Evolutionary conservation across 2,113 vertebrate genomes (phyloP).

Genomic region (Colius striatus): DNA sequence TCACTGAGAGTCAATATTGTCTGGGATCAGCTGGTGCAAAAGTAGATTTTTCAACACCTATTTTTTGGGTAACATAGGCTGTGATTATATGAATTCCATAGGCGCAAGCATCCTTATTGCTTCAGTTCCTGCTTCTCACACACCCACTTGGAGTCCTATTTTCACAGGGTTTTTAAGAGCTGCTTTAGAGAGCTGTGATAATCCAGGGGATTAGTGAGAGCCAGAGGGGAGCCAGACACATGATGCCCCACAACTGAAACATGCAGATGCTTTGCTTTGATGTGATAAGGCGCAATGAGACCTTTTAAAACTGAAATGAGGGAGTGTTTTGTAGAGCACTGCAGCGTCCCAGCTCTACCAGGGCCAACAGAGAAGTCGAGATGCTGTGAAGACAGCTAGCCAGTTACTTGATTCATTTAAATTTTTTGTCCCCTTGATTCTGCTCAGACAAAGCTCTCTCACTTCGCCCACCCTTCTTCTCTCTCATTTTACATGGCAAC

Average conservation of each 20-base stretch:
- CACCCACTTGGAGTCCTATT: slow-evolving; percentile 64
- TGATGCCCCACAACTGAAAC: slow-evolving; percentile 66
- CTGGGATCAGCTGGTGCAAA: slow-evolving; percentile 19
- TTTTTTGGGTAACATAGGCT: background rate
- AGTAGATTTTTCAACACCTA: slow-evolving; percentile 33
- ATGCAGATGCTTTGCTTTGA: slow-evolving; percentile 69
- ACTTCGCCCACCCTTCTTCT: background rate
- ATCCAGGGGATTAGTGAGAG: slow-evolving; percentile 63
- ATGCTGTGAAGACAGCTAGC: background rate
- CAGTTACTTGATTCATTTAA: background rate
- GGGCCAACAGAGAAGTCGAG: background rate
- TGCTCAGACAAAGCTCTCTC: background rate
- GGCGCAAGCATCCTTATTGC: background rate
- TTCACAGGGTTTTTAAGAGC: slow-evolving; percentile 68
- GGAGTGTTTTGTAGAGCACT: background rate
- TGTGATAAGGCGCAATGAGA: slow-evolving; percentile 54
- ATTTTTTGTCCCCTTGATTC: background rate
- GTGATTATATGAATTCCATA: slow-evolving; percentile 26
- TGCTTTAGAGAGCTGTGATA: slow-evolving; percentile 61
- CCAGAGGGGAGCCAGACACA: slow-evolving; percentile 71
- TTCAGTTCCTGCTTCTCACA: slow-evolving; percentile 45
- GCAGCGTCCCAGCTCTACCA: background rate
- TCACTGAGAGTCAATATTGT: background rate
- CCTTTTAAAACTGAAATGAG: slow-evolving; percentile 43
- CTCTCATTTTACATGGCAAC: background rate